Conservation (phyloP, 2,797 vertebrate species). For the Echeneis naucrates region DNA sequence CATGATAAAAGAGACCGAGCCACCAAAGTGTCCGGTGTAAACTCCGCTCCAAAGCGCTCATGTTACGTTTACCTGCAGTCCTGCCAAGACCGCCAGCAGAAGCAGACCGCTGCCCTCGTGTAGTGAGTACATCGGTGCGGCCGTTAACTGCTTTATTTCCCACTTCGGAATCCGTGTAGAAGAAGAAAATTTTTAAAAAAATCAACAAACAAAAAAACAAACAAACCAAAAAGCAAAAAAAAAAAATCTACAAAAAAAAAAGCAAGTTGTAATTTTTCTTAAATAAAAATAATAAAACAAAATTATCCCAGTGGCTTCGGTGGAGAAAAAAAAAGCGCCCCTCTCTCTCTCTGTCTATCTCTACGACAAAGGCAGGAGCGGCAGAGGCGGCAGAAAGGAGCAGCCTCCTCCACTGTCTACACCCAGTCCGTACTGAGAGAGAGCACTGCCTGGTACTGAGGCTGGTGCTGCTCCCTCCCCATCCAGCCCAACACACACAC, state of each 20-base stretch:
- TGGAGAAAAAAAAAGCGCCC: constrained; percentile 62
- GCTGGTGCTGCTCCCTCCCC: constrained; percentile 82
- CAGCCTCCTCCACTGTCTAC: constrained; percentile 75
- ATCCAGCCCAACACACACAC: constrained; percentile 70
- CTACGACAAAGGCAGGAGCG: constrained; percentile 74
- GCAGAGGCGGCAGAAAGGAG: constrained; percentile 70
- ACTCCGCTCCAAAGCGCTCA: constrained; percentile 52
- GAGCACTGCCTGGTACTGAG: constrained; percentile 84
- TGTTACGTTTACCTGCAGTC: constrained; percentile 82
- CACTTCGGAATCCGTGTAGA: constrained; percentile 64
- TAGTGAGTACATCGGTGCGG: constrained; percentile 74
- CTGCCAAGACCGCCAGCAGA: constrained; percentile 79
- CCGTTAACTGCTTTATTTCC: constrained; percentile 50
- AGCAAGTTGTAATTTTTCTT: too few relatives aligned
- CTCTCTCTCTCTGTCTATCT: too few relatives aligned
- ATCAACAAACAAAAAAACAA: neutral
- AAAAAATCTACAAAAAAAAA: too few relatives aligned
- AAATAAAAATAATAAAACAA: too few relatives aligned
- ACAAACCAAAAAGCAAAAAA: neutral
- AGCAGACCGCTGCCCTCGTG: constrained; percentile 78
- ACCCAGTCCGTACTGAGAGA: constrained; percentile 73
- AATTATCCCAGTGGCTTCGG: constrained; percentile 73
- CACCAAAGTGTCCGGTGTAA: constrained; percentile 66
- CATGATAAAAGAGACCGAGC: too few relatives aligned
- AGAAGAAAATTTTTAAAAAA: neutral